These are phyloP conservation scores for Candidula unifasciata DNA, from an alignment of 2,888 invertebrate species.

Conservation along the genomic window DNA sequence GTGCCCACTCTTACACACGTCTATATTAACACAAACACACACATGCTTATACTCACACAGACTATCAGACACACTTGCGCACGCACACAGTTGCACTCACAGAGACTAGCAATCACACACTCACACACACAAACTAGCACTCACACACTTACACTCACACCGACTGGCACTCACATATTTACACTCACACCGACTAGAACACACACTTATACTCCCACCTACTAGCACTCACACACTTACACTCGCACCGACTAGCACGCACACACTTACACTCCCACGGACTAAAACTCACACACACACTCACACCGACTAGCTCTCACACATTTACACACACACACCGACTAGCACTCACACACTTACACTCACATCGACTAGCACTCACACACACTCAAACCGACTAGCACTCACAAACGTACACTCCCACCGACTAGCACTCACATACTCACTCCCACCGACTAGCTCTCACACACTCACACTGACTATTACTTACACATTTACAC, in stretches of 20 bases:
- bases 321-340: conserved; percentile 15
- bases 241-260: too few species aligned
- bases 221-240: too few species aligned
- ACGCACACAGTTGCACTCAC: not conserved
- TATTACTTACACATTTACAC: not conserved
- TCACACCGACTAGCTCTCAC: not conserved
- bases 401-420: too few species aligned
- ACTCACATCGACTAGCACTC: not conserved
- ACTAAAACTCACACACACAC: not conserved
- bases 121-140: not conserved
- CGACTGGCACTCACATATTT: not conserved
- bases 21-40: not conserved
- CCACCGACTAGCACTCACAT: too few species aligned
- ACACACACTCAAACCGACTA: not conserved
- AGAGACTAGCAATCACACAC: not conserved
- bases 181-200: not conserved
- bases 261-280: too few species aligned
- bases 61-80: not conserved
- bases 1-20: not conserved
- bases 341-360: not conserved
- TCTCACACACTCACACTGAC: not conserved
- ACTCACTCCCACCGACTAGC: too few species aligned
- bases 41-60: not conserved
- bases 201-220: conserved; percentile 10
- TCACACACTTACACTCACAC: not conserved